phyloP scores from a whole-genome alignment of 1,140 invertebrate genomes.

The Trachymyrmex septentrionalis region DNA sequence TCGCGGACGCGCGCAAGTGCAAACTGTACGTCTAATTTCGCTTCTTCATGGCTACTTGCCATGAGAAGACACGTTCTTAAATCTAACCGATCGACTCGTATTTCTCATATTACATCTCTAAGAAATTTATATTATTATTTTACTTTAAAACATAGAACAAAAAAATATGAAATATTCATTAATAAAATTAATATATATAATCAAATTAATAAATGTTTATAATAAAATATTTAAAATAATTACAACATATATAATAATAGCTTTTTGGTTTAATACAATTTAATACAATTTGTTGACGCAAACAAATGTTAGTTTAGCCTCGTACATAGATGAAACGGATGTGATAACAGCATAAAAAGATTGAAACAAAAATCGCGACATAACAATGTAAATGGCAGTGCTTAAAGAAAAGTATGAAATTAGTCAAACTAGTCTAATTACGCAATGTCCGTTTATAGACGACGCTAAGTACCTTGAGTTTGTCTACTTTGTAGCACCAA shows the following conservation, averaged over 20 bases:
- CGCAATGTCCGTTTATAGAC: constrained; percentile 38
- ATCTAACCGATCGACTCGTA: not conserved
- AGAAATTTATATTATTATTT: not conserved
- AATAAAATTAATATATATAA: not conserved
- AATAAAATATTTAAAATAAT: constrained; percentile 13
- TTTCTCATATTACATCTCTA: not conserved
- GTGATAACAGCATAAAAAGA: not conserved
- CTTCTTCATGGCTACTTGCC: constrained; percentile 14
- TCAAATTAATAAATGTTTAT: not conserved
- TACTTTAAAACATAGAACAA: not conserved
- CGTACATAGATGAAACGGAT: not conserved
- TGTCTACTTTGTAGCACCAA: constrained; percentile 1
- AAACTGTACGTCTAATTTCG: constrained; percentile 52
- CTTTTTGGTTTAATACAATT: not conserved
- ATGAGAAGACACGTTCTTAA: not conserved
- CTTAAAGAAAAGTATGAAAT: constrained; percentile 23
- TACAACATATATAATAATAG: not conserved
- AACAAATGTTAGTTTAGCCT: not conserved
- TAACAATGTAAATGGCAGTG: not conserved
- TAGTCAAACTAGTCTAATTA: constrained; percentile 11
- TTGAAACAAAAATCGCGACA: not conserved
- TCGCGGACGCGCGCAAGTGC: constrained; percentile 35
- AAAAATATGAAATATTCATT: not conserved
- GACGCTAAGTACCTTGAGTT: constrained; percentile 8
- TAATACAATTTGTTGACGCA: not conserved